Percentiles rank a stretch among this genome's conserved stretches.
These are phyloP conservation scores for Tetrapedia diversipes DNA, from an alignment of 2,888 invertebrate genomes.

Conservation along the genomic window DNA sequence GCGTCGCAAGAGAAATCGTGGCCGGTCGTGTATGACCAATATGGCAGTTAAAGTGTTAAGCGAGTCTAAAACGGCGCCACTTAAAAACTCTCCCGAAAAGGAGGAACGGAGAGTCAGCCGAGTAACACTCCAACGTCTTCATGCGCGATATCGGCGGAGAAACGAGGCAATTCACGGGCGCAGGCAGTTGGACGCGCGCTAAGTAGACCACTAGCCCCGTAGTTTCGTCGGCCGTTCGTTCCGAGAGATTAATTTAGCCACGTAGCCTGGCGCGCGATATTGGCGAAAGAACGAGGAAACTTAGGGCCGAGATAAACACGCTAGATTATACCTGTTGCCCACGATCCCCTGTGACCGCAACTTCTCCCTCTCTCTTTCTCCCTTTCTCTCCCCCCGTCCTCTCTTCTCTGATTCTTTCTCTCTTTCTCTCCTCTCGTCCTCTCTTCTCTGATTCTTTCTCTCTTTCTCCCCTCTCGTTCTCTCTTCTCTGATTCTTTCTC, in stretches of 20 bases:
- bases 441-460: no score
- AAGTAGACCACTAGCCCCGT: constrained; percentile 16
- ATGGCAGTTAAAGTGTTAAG: no score
- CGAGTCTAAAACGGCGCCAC: no score
- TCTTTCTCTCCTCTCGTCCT: no score
- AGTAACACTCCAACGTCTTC: background rate
- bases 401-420: no score
- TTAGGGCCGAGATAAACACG: constrained; percentile 60
- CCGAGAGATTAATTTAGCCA: constrained; percentile 49
- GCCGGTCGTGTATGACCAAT: no score
- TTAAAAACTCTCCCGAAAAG: no score
- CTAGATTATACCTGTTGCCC: constrained; percentile 64
- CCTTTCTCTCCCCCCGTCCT: background rate
- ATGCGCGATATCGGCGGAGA: constrained; percentile 3
- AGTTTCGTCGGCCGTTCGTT: constrained; percentile 34
- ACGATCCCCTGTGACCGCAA: constrained; percentile 50
- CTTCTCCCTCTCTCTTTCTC: background rate
- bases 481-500: no score
- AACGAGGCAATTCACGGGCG: background rate
- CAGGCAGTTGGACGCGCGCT: background rate
- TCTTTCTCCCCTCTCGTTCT: no score
- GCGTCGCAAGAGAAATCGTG: no score
- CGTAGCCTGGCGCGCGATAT: constrained; percentile 40
- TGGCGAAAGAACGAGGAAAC: constrained; percentile 54
- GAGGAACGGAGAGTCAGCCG: background rate